Evolutionary conservation across 2,113 vertebrate species (phyloP), one percentile per base, ranked within the genome.

Genomic region (Megaceryle torquata): DNA sequence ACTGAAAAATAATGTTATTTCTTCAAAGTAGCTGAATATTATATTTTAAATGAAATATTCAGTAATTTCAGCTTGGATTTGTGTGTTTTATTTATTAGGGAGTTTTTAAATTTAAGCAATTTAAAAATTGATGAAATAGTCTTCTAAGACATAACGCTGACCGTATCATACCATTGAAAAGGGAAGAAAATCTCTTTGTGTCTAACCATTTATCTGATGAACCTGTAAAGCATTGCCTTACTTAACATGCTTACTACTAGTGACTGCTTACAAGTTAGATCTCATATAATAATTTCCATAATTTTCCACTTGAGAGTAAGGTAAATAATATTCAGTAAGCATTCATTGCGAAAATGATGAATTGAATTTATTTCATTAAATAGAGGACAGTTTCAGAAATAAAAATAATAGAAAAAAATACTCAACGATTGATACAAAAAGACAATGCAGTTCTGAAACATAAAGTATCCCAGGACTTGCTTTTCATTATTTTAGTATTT

Each of bases 341-440:
- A 91, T 65, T 95, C 86, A 91, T 18, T 92, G 78, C 95, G 82
- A 93, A 93, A 94, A 94, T 44, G 72, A 85, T 89, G 76, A 97
- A 33, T 71, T 10, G 3, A 74, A 70, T 94, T 88, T 84, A 75
- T 94, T 91, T 94, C 81, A 90, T 93, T 91, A 83, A 70, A 43
- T 69, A 56, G 20, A 80, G 18, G 39, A 78, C 43, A 61, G 31
- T 93, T 91, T 94, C 76, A 92, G 95, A 90, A 71, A 43, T 93
- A 64, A n/a, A 80, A 91, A 81, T 95, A 91, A 41, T 94, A 96
- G 80, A 54, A 97, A 94, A 89, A 95, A 97, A 69, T 20, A 51
- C 39, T 81, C 78, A 50, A 68, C 68, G 92, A 94, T 82, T 91
- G 87, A 90, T 96, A 82, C 53, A 71, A 89, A 91, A 87, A 79